Evolutionary conservation across 2,797 vertebrate genomes (phyloP), one percentile per base, ranked within the genome.

Genomic region (Heterohyrax brucei): DNA sequence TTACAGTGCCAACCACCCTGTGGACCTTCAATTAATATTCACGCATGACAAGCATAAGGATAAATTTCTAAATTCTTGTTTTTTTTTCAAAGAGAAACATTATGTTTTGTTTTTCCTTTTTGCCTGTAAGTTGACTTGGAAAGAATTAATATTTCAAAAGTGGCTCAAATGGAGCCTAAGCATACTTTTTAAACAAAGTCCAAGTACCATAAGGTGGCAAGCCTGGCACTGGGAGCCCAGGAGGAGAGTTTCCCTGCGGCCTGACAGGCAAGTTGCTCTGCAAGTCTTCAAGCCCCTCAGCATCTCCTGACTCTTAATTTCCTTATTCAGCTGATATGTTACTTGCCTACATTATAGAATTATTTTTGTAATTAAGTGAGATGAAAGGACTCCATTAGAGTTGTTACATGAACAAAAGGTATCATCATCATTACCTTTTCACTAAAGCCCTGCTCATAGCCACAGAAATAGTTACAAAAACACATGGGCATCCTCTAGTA

Each of bases 381-480:
- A 91, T 62, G 24, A 96, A 95, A 91, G 22, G 26, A 61, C 7
- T 14, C 30, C n/a, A 13, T 22, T 48, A n/a, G 28, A 53, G 50
- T 81, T 56, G 24, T 44, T 59, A 48, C 1, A 13, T 93, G 22
- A 89, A 62, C 21, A 64, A 80, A 90, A 85, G 53, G 1, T 77
- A n/a, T 92, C 59, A 48, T 4, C 70, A 46, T 56, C 21, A 7
- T 3, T 64, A 62, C 53, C 33, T 76, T 93, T 96, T 91, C 87
- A 85, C 88, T 56, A 77, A 33, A 96, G 62, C 13, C 22, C 53
- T 13, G 79, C 39, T 56, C 22, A 50, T 8, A 70, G 72, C 10
- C 56, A 82, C n/a, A 93, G n/a, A 22, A 92, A 90, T 48, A 72
- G 81, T 46, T 81, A 85, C 26, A 56, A 82, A 95, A 94, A 75